Base-by-base conservation (phyloP, 1,140 invertebrate species). In the Polyergus mexicanus region DNA sequence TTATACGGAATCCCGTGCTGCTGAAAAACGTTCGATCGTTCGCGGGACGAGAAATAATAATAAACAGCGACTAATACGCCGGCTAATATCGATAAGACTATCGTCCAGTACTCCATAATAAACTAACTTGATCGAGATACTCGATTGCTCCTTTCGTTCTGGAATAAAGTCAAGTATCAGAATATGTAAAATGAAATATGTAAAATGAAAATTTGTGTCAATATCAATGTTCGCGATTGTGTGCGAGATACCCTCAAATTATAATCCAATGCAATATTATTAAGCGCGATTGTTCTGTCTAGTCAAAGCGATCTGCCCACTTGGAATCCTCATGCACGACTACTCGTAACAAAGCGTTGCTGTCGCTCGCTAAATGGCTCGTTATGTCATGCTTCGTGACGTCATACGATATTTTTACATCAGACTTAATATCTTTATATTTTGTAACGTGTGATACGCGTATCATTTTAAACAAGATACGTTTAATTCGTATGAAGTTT, bases 91-190 rank as follows among this genome's bases (percentile, higher is more conserved):
- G 72, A 54, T 51, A 83, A 51, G 58, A 25, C n/a, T 51, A 66
- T 72, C n/a, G 85, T 51, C 78, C 77, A 86, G 44, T 10, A 38
- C 2, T 86, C 85, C 85, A 86, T 86, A 41, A 22, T 44, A 44
- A 19, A 58, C 16, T 47, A 13, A 22, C 41, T 77, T 38, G 35
- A 54, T 74, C 62, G 44, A 19, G 56, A 72, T 56, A 68, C 25
- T 5, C 56, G 56, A 63, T 72, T 44, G 71, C 41, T 72, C 44
- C 68, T 74, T 65, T 54, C 19, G 38, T 13, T 13, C 28, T 7
- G 66, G 58, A 28, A 32, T 35, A 28, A 72, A 83, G 68, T 83
- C 56, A 72, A 83, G 47, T 47, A 47, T 44, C 22, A 62, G 13
- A n/a, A n/a, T n/a, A n/a, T 13, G 54, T 68, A 66, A 8, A n/a